Base-by-base conservation (phyloP, 2,888 invertebrate genomes). In the Drosophila neonasuta region DNA sequence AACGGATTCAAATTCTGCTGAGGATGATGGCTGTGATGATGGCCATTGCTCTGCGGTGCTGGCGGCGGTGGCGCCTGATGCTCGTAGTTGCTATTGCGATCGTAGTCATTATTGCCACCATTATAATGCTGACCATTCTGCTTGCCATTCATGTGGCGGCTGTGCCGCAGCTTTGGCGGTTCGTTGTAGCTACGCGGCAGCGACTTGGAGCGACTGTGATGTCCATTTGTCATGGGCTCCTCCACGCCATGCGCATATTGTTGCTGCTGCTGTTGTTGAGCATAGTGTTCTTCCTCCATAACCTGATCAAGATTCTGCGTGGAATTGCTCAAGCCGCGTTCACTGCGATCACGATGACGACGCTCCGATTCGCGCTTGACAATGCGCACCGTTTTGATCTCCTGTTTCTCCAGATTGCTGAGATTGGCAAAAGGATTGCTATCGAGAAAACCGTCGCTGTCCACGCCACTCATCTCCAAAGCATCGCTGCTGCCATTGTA, bases 341-440 rank as follows among this genome's bases (percentile, higher is more conserved):
- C 96, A 49, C 95, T 92, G 57, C 96, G 92, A 83, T 96, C 96
- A 50, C 96, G 92, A 88, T 96, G 96, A 0, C 97, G 92, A 56
- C 97, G 93, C 89, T 97, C 97, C 20, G 97, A 96, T 89, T 97
- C 97, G 11, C 97, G 92, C 91, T 98, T 98, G 0, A 98, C 97
- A 84, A 97, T 97, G 65, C 97, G 93, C 15, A 98, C 97, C 0
- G 97, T 97, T 92, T 97, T 97, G 64, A 96, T 96, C 91, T 97
- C 97, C 89, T 95, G 94, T 80, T 96, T 96, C 88, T 97, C 97
- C 61, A 95, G 94, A 87, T 93, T 94, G 24, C 92, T 94, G 54
- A 95, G 92, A 82, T 94, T 94, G 65, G 93, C 88, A 67, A 91
- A 91, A 1, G 88, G 89, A 71, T 89, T 90, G 34, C 87, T 87